These are phyloP conservation scores for Sebastes hubbsi DNA, from an alignment of 2,797 vertebrate species.

Conservation along the genomic window DNA sequence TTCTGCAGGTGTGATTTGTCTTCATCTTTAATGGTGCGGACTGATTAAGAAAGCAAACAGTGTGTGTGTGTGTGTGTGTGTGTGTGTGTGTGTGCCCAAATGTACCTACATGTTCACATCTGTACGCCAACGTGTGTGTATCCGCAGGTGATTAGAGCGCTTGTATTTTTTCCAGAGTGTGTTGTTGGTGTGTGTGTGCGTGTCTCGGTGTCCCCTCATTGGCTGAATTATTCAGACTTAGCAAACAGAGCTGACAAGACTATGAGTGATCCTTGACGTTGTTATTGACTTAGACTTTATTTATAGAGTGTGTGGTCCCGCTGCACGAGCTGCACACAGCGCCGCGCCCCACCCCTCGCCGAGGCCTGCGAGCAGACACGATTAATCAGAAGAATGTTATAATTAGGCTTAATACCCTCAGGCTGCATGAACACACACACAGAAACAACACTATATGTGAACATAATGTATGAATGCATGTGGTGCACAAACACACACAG, in stretches of 20 bases:
- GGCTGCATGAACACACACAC: constrained; percentile 56
- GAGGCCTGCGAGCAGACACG: constrained; percentile 57
- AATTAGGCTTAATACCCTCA: constrained; percentile 77
- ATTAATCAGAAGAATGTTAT: constrained; percentile 82
- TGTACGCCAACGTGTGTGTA: constrained; percentile 6
- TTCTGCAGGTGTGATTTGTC: constrained; percentile 77
- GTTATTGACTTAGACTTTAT: constrained; percentile 77
- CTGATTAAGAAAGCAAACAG: constrained; percentile 79
- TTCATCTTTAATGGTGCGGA: constrained; percentile 70
- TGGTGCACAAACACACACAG: constrained; percentile 48
- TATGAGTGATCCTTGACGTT: constrained; percentile 72
- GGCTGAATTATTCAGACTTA: constrained; percentile 55
- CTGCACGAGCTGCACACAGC: constrained; percentile 42
- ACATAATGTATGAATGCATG: constrained; percentile 71
- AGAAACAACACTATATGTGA: constrained; percentile 54
- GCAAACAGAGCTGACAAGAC: constrained; percentile 71
- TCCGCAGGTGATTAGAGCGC: constrained; percentile 43
- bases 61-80: constrained; percentile 24
- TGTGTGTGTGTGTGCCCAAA: neutral
- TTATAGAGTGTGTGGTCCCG: constrained; percentile 74
- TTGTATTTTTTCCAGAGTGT: constrained; percentile 39
- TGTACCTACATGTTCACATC: neutral
- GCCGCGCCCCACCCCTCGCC: neutral
- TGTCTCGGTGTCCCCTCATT: constrained; percentile 38
- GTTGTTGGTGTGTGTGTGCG: neutral